Base-by-base conservation (phyloP, 2,113 vertebrate species). In the Zosterops hypoxanthus region DNA sequence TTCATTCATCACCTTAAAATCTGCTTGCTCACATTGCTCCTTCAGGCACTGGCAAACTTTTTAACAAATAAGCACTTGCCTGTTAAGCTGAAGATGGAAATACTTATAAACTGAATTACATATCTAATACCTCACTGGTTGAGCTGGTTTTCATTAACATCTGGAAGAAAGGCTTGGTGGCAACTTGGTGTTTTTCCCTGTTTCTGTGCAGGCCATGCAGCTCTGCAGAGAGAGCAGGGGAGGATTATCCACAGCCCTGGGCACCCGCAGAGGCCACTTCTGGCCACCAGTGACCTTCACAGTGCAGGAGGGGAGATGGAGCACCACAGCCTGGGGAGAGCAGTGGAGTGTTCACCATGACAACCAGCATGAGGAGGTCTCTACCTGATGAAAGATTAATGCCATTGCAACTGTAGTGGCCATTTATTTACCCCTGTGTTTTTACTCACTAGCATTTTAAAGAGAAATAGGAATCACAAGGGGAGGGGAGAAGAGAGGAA, bases 1-100 rank as follows among this genome's bases (percentile, higher is more conserved):
- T 92, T 86, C 73, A 83, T 46, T 86, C 88, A 68, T 33, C 65
- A 91, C 60, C 88, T 91, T 60, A 80, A 88, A 61, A 60, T 83
- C 57, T 78, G 13, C 68, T 92, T 9, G 0, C 52, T 86, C 33
- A 57, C 47, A 60, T 6, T 64, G 57, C 52, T 83, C 88, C 72
- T 61, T 52, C 13, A 90, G 91, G 64, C 64, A 66, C 0, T 84
- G 53, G 69, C 28, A 71, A 81, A 36, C 31, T 52, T 81, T 57
- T 86, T 47, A 68, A 55, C 44, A 41, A 86, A 88, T 70, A 86
- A 78, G 65, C 72, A 23, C 29, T 90, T 70, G 34, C 69, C 59
- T 87, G 41, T 52, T 82, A 75, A 89, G 20, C 31, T 63, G 66
- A 93, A 78, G 44, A 89, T 24, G 16, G 42, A 84, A 86, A 68